Percentiles rank a stretch among this genome's conserved stretches.
Conservation (phyloP, 2,797 vertebrate genomes). For the Xerus rutilus region DNA sequence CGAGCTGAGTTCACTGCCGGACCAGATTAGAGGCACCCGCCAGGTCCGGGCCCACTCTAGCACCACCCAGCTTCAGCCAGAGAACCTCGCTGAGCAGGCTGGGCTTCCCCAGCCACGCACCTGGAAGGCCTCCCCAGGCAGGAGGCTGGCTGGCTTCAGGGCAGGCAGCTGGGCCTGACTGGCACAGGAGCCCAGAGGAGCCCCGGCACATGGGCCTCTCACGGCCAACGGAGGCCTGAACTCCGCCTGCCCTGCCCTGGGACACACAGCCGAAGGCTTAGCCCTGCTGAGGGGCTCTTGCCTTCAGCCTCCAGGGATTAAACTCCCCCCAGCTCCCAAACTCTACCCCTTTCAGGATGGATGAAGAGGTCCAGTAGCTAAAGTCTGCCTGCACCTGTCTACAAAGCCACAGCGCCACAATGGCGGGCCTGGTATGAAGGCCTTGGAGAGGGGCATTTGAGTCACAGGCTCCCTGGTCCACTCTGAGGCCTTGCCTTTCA, state of each 20-base stretch:
- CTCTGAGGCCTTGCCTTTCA: not conserved
- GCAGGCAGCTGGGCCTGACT: not conserved
- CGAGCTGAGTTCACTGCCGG: not conserved
- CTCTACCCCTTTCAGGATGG: not conserved
- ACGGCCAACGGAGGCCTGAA: not conserved
- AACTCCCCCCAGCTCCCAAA: not conserved
- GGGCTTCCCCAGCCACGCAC: not conserved
- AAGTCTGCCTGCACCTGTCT: not conserved
- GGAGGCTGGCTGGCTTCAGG: not conserved
- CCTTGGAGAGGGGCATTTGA: too few species aligned
- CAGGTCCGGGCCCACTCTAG: not conserved
- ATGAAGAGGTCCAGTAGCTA: not conserved
- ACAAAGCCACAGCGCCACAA: not conserved
- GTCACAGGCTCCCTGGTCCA: not conserved
- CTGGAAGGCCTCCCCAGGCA: not conserved
- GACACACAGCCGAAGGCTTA: not conserved
- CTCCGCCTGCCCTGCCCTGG: accelerated
- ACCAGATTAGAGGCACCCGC: not conserved
- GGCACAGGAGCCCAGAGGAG: too few species aligned
- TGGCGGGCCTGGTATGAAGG: accelerated
- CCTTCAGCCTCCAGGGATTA: not conserved
- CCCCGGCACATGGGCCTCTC: not conserved
- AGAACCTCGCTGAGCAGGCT: accelerated
- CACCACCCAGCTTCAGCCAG: not conserved
- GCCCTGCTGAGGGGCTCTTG: not conserved